These are phyloP conservation scores for Brachirus orientalis DNA, from an alignment of 2,113 vertebrate species.

Conservation along the genomic window DNA sequence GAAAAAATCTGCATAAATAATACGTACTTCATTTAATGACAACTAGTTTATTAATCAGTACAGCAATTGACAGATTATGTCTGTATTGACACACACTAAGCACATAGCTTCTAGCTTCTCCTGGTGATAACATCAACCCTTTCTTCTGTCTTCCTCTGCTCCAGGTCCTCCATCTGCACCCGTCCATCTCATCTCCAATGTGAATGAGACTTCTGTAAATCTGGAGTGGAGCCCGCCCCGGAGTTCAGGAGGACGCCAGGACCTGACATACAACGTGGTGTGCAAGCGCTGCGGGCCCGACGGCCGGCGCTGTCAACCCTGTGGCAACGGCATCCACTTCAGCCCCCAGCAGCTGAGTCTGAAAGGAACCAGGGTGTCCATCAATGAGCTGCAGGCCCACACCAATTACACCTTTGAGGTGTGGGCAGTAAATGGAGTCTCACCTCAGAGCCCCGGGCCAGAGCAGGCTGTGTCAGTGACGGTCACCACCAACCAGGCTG, in stretches of 20 bases:
- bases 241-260: conserved; percentile 91
- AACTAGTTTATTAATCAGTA: no score
- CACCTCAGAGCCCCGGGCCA: conserved; percentile 89
- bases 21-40: no score
- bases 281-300: conserved; percentile 92
- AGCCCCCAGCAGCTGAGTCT: conserved; percentile 93
- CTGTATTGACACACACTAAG: no score
- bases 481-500: conserved; percentile 98
- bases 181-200: conserved; percentile 95
- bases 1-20: no score
- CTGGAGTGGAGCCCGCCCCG: conserved; percentile 94
- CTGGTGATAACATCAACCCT: background rate
- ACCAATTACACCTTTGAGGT: conserved; percentile 99
- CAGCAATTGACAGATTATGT: no score
- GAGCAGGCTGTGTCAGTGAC: conserved; percentile 95
- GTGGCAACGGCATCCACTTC: conserved; percentile 92
- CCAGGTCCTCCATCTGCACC: conserved; percentile 94
- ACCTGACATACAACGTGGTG: conserved; percentile 93
- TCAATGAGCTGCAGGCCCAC: conserved; percentile 96
- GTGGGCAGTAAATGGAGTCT: conserved; percentile 96
- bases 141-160: background rate
- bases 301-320: conserved; percentile 87
- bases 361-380: conserved; percentile 90
- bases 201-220: conserved; percentile 97
- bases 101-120: no score